Evolutionary conservation across 2,888 invertebrate species (phyloP).

Genomic region (Chesias legatella): DNA sequence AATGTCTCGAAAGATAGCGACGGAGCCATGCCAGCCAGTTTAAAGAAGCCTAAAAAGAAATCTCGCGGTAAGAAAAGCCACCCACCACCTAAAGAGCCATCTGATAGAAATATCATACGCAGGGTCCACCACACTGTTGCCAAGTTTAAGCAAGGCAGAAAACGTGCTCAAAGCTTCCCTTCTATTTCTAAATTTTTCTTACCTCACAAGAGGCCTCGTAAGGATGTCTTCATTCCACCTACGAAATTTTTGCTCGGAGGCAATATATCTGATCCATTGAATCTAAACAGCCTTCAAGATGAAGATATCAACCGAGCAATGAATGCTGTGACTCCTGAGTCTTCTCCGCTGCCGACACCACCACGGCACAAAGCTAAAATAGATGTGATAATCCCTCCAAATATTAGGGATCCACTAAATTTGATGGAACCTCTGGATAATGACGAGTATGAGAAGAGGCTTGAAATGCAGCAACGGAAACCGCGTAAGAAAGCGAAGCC

Average conservation of each 20-base stretch:
- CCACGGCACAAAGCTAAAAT: slow-evolving; percentile 88
- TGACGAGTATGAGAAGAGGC: slow-evolving; percentile 89
- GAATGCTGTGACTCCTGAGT: slow-evolving; percentile 95
- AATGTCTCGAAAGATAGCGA: slow-evolving; percentile 62
- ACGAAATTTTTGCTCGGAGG: slow-evolving; percentile 97
- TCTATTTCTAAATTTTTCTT: slow-evolving; percentile 86
- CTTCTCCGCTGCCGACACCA: slow-evolving; percentile 94
- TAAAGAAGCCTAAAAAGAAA: slow-evolving; percentile 71
- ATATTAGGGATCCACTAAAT: slow-evolving; percentile 95
- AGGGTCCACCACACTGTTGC: slow-evolving; percentile 64
- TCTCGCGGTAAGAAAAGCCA: slow-evolving; percentile 69
- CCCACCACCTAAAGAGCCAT: slow-evolving; percentile 59
- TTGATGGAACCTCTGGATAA: slow-evolving; percentile 89
- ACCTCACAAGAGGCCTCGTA: slow-evolving; percentile 86
- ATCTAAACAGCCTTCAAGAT: slow-evolving; percentile 93
- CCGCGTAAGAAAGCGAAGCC: slow-evolving; percentile 84
- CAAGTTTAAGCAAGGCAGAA: slow-evolving; percentile 79
- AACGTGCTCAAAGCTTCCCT: slow-evolving; percentile 85
- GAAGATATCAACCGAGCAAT: slow-evolving; percentile 88
- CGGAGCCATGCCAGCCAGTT: slow-evolving; percentile 37
- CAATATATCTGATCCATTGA: slow-evolving; percentile 96
- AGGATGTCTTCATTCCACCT: slow-evolving; percentile 90
- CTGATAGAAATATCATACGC: slow-evolving; percentile 61
- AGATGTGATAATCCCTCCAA: slow-evolving; percentile 95
- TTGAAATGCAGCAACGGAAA: slow-evolving; percentile 85